These are phyloP conservation scores for Muntiacus muntjak DNA, from an alignment of 2,113 vertebrate species.

Conservation along the genomic window DNA sequence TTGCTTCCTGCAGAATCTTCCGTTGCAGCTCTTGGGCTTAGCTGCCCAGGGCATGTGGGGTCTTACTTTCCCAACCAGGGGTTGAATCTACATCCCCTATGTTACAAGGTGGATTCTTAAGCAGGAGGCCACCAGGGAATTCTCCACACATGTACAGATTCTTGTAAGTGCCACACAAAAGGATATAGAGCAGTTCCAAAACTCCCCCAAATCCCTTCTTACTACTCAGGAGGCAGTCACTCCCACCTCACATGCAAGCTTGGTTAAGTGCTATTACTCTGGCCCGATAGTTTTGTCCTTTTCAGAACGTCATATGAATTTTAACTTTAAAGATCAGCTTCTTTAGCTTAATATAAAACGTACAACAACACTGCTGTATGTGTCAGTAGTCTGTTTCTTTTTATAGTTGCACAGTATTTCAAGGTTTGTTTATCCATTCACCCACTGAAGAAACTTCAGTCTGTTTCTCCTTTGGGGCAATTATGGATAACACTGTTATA, in stretches of 20 bases:
- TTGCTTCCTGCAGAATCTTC: neutral
- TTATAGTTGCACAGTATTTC: neutral
- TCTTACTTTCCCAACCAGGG: neutral
- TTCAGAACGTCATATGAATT: neutral
- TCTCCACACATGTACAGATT: neutral
- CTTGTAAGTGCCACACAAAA: neutral
- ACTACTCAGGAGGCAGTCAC: neutral
- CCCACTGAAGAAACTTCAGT: neutral
- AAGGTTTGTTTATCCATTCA: neutral
- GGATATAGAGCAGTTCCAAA: neutral
- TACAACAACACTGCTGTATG: neutral
- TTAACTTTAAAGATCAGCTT: neutral
- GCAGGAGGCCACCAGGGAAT: neutral
- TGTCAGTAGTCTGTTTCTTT: neutral
- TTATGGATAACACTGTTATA: neutral
- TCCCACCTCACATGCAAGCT: neutral
- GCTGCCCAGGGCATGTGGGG: neutral
- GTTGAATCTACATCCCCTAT: neutral
- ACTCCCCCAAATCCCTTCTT: neutral
- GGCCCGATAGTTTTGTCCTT: neutral
- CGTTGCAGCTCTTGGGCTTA: neutral
- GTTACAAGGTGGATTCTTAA: neutral
- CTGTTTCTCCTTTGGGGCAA: neutral
- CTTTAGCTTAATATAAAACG: neutral
- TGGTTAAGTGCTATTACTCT: neutral